phyloP scores from a whole-genome alignment of 2,797 vertebrate genomes.

The Tamandua tetradactyla region DNA sequence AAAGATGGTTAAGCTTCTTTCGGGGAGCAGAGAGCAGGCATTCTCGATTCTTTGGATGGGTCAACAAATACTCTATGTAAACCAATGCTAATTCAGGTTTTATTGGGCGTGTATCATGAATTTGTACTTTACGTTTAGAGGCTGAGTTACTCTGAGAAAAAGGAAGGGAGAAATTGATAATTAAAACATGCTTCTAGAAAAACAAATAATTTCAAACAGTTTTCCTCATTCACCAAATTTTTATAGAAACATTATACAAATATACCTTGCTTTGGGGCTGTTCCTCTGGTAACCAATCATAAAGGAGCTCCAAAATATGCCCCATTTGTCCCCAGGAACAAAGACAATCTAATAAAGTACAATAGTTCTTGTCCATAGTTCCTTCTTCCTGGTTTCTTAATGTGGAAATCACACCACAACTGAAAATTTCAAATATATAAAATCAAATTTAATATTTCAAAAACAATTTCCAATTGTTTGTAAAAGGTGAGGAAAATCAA shows the following conservation, averaged over 20 bases:
- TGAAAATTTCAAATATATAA: constrained; percentile 72
- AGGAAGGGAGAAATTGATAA: not conserved
- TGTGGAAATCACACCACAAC: constrained; percentile 92
- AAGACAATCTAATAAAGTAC: constrained; percentile 92
- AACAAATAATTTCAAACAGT: not conserved
- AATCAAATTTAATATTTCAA: not conserved
- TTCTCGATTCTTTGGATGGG: constrained; percentile 86
- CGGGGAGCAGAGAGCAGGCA: constrained; percentile 86
- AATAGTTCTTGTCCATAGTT: constrained; percentile 85
- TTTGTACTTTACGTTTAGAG: constrained; percentile 85
- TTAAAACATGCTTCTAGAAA: not conserved
- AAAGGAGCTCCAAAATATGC: constrained; percentile 89
- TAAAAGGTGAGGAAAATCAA: not conserved
- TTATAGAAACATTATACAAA: not conserved
- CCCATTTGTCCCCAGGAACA: constrained; percentile 93
- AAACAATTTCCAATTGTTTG: not conserved
- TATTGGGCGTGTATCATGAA: constrained; percentile 85
- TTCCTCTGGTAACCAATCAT: constrained; percentile 89
- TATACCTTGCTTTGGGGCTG: constrained; percentile 85
- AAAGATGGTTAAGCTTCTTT: constrained; percentile 88
- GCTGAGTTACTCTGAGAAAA: constrained; percentile 80
- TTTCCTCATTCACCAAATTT: not conserved
- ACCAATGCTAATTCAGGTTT: constrained; percentile 92
- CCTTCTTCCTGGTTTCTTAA: constrained; percentile 88
- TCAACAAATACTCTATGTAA: constrained; percentile 92